A percentile compares a stretch with the other conserved stretches of the same genome.
Evolutionary conservation across 2,113 vertebrate genomes (phyloP).

Genomic region (Myiozetetes cayanensis): DNA sequence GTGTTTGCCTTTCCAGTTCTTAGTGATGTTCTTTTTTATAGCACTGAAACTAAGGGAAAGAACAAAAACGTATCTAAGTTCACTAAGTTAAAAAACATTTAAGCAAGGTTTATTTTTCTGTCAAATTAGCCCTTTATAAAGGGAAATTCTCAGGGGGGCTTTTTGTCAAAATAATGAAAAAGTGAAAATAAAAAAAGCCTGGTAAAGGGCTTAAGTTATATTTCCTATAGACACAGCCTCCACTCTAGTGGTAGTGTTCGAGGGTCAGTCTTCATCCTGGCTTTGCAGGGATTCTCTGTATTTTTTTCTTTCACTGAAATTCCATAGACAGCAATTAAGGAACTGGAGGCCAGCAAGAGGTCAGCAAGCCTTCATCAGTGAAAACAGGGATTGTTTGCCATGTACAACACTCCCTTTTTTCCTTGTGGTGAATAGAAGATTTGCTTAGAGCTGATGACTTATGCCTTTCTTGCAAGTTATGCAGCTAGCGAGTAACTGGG

Average conservation of each 20-base stretch:
- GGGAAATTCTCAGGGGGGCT: not conserved
- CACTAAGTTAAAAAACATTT: conserved; percentile 41
- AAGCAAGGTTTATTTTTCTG: conserved; percentile 63
- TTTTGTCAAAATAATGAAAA: not conserved
- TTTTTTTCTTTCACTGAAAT: conserved; percentile 83
- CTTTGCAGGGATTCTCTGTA: conserved; percentile 70
- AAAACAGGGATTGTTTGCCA: conserved; percentile 92
- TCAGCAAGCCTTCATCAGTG: conserved; percentile 86
- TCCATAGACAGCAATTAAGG: conserved; percentile 91
- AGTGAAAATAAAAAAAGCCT: not conserved
- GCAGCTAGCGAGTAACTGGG: conserved; percentile 68
- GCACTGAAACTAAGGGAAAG: not conserved
- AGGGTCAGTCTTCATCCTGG: conserved; percentile 63
- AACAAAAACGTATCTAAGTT: conserved; percentile 16
- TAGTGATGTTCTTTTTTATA: not conserved
- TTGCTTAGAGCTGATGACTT: conserved; percentile 84
- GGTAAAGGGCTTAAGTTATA: conserved; percentile 34
- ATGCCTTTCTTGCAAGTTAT: conserved; percentile 80
- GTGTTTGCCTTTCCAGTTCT: not conserved
- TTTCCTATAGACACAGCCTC: conserved; percentile 51
- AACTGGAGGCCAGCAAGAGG: conserved; percentile 88
- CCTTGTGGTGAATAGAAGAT: conserved; percentile 84
- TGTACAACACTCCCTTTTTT: conserved; percentile 92
- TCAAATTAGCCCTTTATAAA: conserved; percentile 11
- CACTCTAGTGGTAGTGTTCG: conserved; percentile 28